phyloP scores from a whole-genome alignment of 37 sponge, comb jelly and placozoan genomes.

The Diacarnus erythraeanus region DNA sequence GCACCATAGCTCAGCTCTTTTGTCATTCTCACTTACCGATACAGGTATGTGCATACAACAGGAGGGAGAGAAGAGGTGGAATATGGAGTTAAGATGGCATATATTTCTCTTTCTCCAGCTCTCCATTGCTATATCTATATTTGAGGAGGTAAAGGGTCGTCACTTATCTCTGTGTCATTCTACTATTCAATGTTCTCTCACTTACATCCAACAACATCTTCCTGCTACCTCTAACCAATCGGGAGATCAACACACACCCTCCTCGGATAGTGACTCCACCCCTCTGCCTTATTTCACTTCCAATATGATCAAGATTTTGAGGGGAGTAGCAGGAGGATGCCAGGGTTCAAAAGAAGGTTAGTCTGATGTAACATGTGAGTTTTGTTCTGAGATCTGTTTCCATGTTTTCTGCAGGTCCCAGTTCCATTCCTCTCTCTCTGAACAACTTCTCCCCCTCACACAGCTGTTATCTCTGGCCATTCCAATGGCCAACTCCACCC shows the following conservation, averaged over 20 bases:
- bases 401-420: conserved; percentile 28
- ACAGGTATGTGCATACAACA: neutral
- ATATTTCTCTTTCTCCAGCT: conserved; percentile 1
- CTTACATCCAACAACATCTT: neutral
- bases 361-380: too few relatives aligned
- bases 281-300: neutral
- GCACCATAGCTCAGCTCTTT: conserved; percentile 24
- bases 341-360: too few relatives aligned
- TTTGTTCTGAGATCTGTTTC: too few relatives aligned
- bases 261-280: neutral
- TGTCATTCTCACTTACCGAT: neutral
- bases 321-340: too few relatives aligned
- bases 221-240: neutral
- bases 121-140: neutral
- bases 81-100: too few relatives aligned
- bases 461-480: conserved; percentile 10
- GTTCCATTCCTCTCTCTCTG: neutral
- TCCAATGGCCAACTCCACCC: neutral
- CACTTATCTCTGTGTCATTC: conserved; percentile 5
- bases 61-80: too few relatives aligned
- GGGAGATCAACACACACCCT: neutral
- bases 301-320: neutral
- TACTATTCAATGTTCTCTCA: neutral
- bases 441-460: conserved; percentile 12
- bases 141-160: conserved; percentile 20